Percentiles rank a stretch among this genome's conserved stretches.
Conservation (phyloP, 2,113 vertebrate species). For the Diglossa brunneiventris region DNA sequence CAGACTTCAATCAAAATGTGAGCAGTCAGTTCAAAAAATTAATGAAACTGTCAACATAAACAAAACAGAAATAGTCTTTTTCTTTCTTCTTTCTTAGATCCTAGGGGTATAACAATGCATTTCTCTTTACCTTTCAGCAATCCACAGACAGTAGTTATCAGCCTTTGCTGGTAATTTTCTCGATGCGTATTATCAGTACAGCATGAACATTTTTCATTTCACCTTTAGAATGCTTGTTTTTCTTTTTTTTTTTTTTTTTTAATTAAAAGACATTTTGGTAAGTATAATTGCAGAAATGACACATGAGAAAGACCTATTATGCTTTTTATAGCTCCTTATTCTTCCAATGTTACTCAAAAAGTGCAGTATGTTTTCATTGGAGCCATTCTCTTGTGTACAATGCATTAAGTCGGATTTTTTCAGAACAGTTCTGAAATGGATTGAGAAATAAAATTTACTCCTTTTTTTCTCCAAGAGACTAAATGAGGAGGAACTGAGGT, state of each 20-base stretch:
- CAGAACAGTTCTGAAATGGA: neutral
- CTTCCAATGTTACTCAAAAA: neutral
- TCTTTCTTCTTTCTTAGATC: neutral
- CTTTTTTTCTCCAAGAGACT: neutral
- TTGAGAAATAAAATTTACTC: neutral
- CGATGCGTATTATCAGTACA: neutral
- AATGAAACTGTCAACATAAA: conserved; percentile 25
- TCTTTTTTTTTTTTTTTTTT: neutral
- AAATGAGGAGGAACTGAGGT: neutral
- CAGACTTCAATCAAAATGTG: neutral
- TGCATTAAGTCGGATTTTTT: neutral
- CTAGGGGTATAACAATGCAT: neutral
- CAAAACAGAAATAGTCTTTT: neutral
- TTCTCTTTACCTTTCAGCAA: neutral
- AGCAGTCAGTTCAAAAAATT: neutral
- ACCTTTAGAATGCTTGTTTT: neutral
- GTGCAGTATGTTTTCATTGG: neutral
- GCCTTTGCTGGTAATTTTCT: neutral
- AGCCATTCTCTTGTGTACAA: neutral
- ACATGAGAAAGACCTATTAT: neutral
- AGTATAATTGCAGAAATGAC: neutral
- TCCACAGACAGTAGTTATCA: neutral
- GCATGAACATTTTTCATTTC: neutral
- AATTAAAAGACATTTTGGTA: neutral
- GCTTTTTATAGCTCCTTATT: neutral